Percentiles rank a stretch among this genome's conserved stretches.
Evolutionary conservation across 1,140 invertebrate species (phyloP).

Genomic region (Trachymyrmex septentrionalis): DNA sequence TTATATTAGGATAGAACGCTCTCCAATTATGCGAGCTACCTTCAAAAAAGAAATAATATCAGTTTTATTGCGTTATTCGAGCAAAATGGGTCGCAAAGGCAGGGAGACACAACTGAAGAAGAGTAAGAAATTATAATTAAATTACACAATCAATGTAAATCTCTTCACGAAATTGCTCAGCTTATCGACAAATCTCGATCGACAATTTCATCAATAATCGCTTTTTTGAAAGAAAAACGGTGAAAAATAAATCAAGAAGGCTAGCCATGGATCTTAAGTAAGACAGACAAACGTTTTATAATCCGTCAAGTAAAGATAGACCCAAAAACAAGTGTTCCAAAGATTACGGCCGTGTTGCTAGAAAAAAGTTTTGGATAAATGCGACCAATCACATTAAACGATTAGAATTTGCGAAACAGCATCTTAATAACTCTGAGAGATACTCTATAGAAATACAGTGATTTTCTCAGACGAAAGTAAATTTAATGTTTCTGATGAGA

Average conservation of each 20-base stretch:
- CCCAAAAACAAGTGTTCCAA: neutral
- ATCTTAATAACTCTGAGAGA: too few relatives aligned
- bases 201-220: neutral
- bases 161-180: neutral
- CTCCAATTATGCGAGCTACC: too few relatives aligned
- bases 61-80: neutral
- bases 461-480: too few relatives aligned
- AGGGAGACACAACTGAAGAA: neutral
- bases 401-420: too few relatives aligned
- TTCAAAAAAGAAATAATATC: neutral
- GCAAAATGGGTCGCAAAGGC: neutral
- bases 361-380: too few relatives aligned
- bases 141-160: neutral
- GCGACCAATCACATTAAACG: too few relatives aligned
- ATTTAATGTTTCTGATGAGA: too few relatives aligned
- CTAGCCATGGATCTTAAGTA: neutral
- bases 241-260: neutral
- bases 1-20: too few relatives aligned
- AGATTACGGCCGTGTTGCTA: neutral
- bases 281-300: neutral
- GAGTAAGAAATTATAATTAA: neutral
- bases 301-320: neutral
- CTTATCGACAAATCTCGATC: neutral
- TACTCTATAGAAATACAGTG: too few relatives aligned
- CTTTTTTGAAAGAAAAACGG: neutral